Evolutionary conservation across 1,140 invertebrate genomes (phyloP), one percentile per base, ranked within the genome.

Genomic region (Leguminivora glycinivorella): DNA sequence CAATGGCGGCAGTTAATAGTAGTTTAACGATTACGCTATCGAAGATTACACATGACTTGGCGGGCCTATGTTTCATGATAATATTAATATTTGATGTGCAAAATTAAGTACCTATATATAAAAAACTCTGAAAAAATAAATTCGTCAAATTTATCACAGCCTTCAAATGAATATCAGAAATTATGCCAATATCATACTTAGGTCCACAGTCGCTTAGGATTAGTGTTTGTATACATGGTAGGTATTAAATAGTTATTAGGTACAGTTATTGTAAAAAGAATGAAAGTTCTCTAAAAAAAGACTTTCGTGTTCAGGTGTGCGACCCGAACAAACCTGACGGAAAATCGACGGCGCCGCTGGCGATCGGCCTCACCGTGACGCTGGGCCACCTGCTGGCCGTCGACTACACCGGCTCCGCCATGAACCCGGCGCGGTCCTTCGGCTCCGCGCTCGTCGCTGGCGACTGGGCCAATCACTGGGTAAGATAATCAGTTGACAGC

Each of bases 391-490:
- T 99, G 68, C 95, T 96, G 71, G 96, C 96, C 17, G 96, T 98
- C 69, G 94, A 94, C 73, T 96, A 95, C 86, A 98, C 97, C 2
- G 96, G 97, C 56, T 94, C 96, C 19, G 95, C 96, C 73, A 98
- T 98, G 96, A 98, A 98, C 92, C 96, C 97, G 0, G 97, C 97
- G 0, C 93, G 97, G 70, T 95, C 95, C 26, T 94, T 98, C 81
- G 97, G 97, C 67, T 96, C 96, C 6, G 96, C 97, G 2, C 94
- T 97, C 10, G 95, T 98, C 43, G 94, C 94, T 68, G 93, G 94
- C 24, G 89, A 90, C 22, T 98, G 96, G 94, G 87, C 91, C 0
- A 87, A 85, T 68, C 97, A 98, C 79, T 98, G 97, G 97, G 94
- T 97, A 92, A 94, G 93, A 34, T 34, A 34, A 34, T 29, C 26